phyloP scores from a whole-genome alignment of 30 jellyfish, hydroid and myxozoan genomes.

The Nemopilema nomurai region DNA sequence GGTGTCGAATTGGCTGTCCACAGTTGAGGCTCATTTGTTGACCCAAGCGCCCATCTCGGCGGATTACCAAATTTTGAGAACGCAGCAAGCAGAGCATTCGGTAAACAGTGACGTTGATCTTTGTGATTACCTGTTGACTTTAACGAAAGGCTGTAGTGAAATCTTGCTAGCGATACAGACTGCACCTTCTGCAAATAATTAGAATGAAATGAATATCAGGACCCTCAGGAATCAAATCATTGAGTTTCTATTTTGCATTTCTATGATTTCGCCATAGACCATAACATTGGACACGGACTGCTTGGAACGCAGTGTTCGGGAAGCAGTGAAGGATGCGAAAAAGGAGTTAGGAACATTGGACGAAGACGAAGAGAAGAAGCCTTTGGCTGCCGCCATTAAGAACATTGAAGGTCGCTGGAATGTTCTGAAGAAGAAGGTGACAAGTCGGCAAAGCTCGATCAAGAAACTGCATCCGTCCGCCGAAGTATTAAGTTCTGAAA shows the following conservation, averaged over 20 bases:
- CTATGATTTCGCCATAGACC: neutral
- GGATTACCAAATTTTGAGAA: constrained; percentile 59
- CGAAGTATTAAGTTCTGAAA: constrained; percentile 41
- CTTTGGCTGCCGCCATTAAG: constrained; percentile 42
- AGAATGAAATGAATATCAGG: too few species aligned
- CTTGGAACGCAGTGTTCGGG: neutral
- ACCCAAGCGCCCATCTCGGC: constrained; percentile 91
- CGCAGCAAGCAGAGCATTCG: constrained; percentile 63
- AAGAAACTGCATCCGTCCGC: constrained; percentile 67
- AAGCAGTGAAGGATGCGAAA: neutral
- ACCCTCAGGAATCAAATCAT: too few species aligned
- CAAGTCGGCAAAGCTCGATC: constrained; percentile 61
- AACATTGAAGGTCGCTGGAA: constrained; percentile 77
- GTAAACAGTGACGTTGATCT: neutral
- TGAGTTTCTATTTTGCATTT: too few species aligned
- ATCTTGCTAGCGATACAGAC: too few species aligned
- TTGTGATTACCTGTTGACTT: neutral
- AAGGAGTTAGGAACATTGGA: neutral
- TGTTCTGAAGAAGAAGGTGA: constrained; percentile 28
- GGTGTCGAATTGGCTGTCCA: constrained; percentile 70
- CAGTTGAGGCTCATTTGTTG: constrained; percentile 68
- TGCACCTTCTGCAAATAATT: too few species aligned
- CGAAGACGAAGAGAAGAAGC: constrained; percentile 25
- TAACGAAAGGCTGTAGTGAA: too few species aligned
- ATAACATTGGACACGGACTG: neutral